Evolutionary conservation across 2,888 invertebrate species (phyloP).

Genomic region (Thumatha senex): DNA sequence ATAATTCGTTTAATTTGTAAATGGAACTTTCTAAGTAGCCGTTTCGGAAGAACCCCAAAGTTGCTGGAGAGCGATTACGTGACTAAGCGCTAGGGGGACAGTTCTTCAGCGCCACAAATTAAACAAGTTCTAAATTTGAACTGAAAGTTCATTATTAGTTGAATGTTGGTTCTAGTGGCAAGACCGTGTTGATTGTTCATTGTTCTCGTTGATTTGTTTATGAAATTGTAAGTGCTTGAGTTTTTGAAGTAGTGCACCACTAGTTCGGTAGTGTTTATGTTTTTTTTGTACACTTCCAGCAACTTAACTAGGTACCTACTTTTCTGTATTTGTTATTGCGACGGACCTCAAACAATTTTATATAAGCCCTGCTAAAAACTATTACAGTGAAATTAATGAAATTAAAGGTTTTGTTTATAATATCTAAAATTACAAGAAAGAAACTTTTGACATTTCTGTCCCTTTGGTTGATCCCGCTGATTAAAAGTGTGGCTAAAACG

Average conservation of each 20-base stretch:
- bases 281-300: not conserved
- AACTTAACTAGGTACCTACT: not conserved
- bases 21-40: not conserved
- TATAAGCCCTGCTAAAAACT: too few relatives aligned
- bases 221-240: slow-evolving; percentile 7
- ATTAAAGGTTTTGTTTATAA: too few relatives aligned
- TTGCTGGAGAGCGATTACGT: slow-evolving; percentile 72
- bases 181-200: slow-evolving; percentile 8
- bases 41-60: slow-evolving; percentile 32
- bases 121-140: slow-evolving; percentile 72
- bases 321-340: too few relatives aligned
- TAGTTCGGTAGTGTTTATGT: not conserved
- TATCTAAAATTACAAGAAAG: too few relatives aligned
- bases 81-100: slow-evolving; percentile 68
- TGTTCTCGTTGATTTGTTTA: slow-evolving; percentile 12
- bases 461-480: too few relatives aligned
- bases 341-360: too few relatives aligned
- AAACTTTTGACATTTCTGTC: too few relatives aligned
- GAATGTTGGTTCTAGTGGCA: slow-evolving; percentile 8
- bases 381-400: too few relatives aligned
- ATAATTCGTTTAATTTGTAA: not conserved
- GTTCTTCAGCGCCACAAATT: slow-evolving; percentile 74
- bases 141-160: slow-evolving; percentile 69
- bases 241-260: not conserved
- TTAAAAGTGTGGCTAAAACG: too few relatives aligned